Base-by-base conservation (phyloP, 2,888 invertebrate species). In the Ceraclea dissimilis region DNA sequence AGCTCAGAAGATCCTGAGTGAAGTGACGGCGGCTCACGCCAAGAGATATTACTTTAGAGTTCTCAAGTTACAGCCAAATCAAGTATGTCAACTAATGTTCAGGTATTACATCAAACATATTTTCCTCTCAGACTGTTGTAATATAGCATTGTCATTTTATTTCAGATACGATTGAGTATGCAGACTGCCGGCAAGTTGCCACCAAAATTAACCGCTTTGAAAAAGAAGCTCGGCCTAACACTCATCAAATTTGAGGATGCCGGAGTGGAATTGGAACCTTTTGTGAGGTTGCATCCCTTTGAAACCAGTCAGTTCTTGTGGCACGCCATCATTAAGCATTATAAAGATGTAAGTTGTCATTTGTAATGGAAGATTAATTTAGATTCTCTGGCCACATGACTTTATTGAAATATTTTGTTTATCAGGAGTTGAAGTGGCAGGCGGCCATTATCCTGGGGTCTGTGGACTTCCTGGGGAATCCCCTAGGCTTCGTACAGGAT, bases 221-320 rank as follows among this genome's bases (percentile, higher is more conserved):
- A 97, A 76, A 83, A 88, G 59, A 85, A 88, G 61, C 78, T 94
- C 53, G 92, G 93, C 1, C 76, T 97, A 46, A 93, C 91, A 46
- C 78, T 99, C 56, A 90, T 98, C 64, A 90, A 90, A 69, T 99
- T 99, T 74, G 98, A 98, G 75, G 95, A 98, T 72, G 98, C 97
- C 13, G 83, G 88, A 44, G 92, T 99, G 13, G 91, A 94, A 67
- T 77, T 99, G 62, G 88, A 93, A 70, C 89, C 92, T 1, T 97
- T 93, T 70, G 81, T 84, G 51, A 84, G 90, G 64, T 82, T 83
- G 66, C 93, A 96, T 78, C 88, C 89, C 54, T 96, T 96, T 73
- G 96, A 97, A 74, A 94, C 95, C 0, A 83, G 88, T 58, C 86
- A 88, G 59, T 88, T 92, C 67, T 81, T 97, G 56, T 74, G 88